phyloP scores from a whole-genome alignment of 2,113 vertebrate genomes.

The Oenanthe melanoleuca region DNA sequence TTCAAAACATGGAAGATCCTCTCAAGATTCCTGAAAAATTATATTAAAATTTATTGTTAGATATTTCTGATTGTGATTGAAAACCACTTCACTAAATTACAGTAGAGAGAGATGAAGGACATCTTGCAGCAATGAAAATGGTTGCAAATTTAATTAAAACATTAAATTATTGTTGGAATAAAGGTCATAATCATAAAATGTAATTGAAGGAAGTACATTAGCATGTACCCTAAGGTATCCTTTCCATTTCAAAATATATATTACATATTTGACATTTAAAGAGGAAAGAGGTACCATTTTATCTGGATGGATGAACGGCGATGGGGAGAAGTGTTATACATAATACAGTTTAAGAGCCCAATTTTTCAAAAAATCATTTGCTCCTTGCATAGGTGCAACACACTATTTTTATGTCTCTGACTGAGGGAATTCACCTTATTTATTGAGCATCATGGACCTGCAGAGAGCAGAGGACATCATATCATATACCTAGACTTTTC shows the following conservation, averaged over 20 bases:
- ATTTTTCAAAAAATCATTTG: slow-evolving; percentile 54
- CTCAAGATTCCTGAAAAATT: slow-evolving; percentile 13
- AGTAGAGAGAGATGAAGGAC: slow-evolving; percentile 48
- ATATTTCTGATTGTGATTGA: slow-evolving; percentile 51
- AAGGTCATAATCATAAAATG: slow-evolving; percentile 71
- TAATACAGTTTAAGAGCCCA: neutral
- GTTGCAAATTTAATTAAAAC: slow-evolving; percentile 73
- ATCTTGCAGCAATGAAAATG: slow-evolving; percentile 63
- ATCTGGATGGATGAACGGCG: slow-evolving; percentile 36
- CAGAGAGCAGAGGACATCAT: neutral
- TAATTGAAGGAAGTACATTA: slow-evolving; percentile 70
- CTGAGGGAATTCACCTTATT: neutral
- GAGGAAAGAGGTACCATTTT: slow-evolving; percentile 50
- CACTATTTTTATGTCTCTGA: neutral
- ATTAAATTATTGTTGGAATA: slow-evolving; percentile 73
- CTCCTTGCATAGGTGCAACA: slow-evolving; percentile 1
- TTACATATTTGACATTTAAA: slow-evolving; percentile 64
- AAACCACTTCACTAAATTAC: slow-evolving; percentile 69
- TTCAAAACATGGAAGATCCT: slow-evolving; percentile 15
- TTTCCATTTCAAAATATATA: slow-evolving; percentile 51
- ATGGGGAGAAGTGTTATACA: slow-evolving; percentile 24
- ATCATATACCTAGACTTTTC: neutral
- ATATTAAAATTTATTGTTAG: slow-evolving; percentile 46
- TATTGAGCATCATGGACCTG: neutral
- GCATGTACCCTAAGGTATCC: slow-evolving; percentile 45